Evolutionary conservation across 2,113 vertebrate genomes (phyloP), one percentile per base, ranked within the genome.

Genomic region (Trochalopteron elliotii): DNA sequence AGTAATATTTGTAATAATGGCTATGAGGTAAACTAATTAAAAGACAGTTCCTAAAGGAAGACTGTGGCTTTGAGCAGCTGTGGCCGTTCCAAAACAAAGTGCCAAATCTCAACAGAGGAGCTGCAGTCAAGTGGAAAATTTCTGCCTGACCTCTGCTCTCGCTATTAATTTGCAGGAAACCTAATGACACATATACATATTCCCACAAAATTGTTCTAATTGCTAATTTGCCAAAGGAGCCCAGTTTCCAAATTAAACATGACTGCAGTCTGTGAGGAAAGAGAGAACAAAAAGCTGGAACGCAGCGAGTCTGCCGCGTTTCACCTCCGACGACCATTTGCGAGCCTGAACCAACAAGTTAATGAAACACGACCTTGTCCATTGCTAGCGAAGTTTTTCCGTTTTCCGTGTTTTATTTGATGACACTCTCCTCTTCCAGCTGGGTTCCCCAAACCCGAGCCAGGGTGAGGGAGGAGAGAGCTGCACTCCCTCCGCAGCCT

Each of bases 181-280:
- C 99, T 99, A 99, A 99, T 99, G 99, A 99, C 99, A 99, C 98
- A 99, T 98, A 99, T 99, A 99, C 99, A 99, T 98, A 99, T 99
- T 99, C 98, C 98, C 98, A 98, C 98, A 98, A 99, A 99, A 99
- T 99, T 99, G 98, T 99, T 99, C 98, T 99, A 99, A 99, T 99
- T 99, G 99, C 99, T 99, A 99, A 99, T 99, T 99, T 99, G 98
- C 98, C 98, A 97, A 99, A 99, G 98, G 98, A 99, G 98, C 98
- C 98, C 98, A 96, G 98, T 98, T 99, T 98, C 98, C 98, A 99
- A 99, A 99, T 99, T 98, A 99, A 99, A 99, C 98, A 98, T 98
- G 98, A 98, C 98, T 99, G 97, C 89, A 97, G 98, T 97, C 97
- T 97, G 97, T 81, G 97, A 98, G 96, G 97, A 98, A 98, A 97